These are phyloP conservation scores for Pogonomyrmex barbatus DNA, from an alignment of 1,140 invertebrate genomes.

Conservation along the genomic window DNA sequence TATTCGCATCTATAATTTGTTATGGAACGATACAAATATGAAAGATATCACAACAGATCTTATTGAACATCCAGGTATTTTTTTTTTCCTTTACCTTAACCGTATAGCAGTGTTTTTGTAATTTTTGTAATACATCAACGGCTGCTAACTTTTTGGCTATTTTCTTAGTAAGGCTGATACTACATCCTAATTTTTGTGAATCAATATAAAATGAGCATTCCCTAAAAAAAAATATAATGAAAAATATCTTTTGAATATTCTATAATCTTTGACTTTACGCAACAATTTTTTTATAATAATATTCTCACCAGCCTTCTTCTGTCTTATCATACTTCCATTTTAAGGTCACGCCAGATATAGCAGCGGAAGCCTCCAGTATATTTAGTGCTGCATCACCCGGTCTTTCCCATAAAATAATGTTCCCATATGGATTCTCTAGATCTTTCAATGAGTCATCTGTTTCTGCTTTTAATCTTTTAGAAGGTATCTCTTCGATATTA, in stretches of 20 bases:
- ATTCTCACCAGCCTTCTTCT: slow-evolving; percentile 56
- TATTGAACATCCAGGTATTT: background rate
- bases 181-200: slow-evolving; percentile 75
- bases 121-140: slow-evolving; percentile 78
- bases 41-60: background rate
- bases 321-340: slow-evolving; percentile 76
- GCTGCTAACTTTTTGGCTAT: slow-evolving; percentile 84
- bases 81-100: slow-evolving; percentile 83
- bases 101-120: slow-evolving; percentile 86
- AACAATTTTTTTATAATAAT: background rate
- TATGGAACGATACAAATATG: background rate
- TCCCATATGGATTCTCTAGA: slow-evolving; percentile 70
- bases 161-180: slow-evolving; percentile 80
- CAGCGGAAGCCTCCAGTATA: slow-evolving; percentile 74
- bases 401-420: slow-evolving; percentile 81
- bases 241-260: background rate
- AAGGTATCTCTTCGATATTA: background rate
- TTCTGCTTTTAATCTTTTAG: slow-evolving; percentile 40
- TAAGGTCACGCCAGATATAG: slow-evolving; percentile 71
- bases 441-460: slow-evolving; percentile 1
- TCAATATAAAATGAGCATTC: slow-evolving; percentile 80
- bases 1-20: background rate
- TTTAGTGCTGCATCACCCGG: slow-evolving; percentile 74
- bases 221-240: slow-evolving; percentile 64
- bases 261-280: too few relatives aligned